Base-by-base conservation (phyloP, 2,797 vertebrate species). In the Diglossa cyanea region DNA sequence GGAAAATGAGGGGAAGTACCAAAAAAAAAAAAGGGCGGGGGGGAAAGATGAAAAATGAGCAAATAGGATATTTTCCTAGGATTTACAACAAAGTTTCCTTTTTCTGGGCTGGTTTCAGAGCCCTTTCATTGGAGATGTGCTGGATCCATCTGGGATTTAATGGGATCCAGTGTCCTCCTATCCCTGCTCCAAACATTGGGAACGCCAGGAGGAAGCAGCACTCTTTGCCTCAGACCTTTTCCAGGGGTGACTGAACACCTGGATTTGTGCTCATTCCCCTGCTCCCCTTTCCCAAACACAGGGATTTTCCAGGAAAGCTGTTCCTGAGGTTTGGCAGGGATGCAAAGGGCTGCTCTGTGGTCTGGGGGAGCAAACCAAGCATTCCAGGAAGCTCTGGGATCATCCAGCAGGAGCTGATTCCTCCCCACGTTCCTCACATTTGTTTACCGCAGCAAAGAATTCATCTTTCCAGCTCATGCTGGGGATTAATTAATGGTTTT, bases 401-500 rank as follows among this genome's bases (percentile, higher is more conserved):
- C 42, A 45, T 45, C 75, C 7, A 0, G 24, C 0, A 0, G 63
- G 35, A 92, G 71, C 77, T 42, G 55, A 28, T 71, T 76, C 77
- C 77, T 63, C 24, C 19, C 83, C 86, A 82, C 0, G 7, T 26
- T 61, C 45, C 72, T 68, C 68, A 62, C 17, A 2, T 80, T 85
- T 95, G 87, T 97, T 94, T 88, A 71, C 53, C 60, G 75, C 62
- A 60, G 86, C 76, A 90, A 73, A 58, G 48, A 83, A 79, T 67
- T 71, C 88, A 76, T 88, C 65, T 90, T 72, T 77, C 28, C 3
- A 7, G 97, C 97, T 96, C 96, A 57, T 95, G 95, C 96, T 94
- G 91, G 63, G 91, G 93, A 97, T 97, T 96, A 97, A 97, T 98
- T 97, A 96, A 97, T 92, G 96, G 86, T 76, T 94, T 83, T 87